phyloP scores from a whole-genome alignment of 2,888 invertebrate species.

The Euclidia mi region DNA sequence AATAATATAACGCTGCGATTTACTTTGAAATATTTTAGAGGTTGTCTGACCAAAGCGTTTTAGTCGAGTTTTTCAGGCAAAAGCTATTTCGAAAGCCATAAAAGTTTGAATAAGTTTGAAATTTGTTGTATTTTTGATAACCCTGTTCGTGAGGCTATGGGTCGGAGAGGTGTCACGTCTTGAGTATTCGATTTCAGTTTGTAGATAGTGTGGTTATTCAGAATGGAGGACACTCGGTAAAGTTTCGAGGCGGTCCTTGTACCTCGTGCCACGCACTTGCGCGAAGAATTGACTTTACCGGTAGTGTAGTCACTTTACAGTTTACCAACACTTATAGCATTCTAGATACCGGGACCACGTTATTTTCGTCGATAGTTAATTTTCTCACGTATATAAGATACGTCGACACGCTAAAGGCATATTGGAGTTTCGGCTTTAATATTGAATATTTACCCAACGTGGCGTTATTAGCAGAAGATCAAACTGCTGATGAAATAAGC shows the following conservation, averaged over 20 bases:
- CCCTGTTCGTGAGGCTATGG: slow-evolving; percentile 13
- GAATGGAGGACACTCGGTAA: slow-evolving; percentile 29
- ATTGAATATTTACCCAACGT: slow-evolving; percentile 33
- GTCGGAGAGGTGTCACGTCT: not conserved
- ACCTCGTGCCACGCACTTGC: slow-evolving; percentile 30
- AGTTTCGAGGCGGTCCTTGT: slow-evolving; percentile 31
- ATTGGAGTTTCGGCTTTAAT: slow-evolving; percentile 29
- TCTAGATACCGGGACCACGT: slow-evolving; percentile 8
- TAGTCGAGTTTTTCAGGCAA: slow-evolving; percentile 32
- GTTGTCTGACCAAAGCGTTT: slow-evolving; percentile 35
- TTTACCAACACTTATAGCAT: slow-evolving; percentile 32
- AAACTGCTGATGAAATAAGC: slow-evolving; percentile 29
- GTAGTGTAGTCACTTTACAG: slow-evolving; percentile 36
- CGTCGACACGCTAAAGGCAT: slow-evolving; percentile 13
- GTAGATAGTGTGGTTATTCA: slow-evolving; percentile 9
- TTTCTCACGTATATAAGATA: slow-evolving; percentile 26
- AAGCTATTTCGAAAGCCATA: slow-evolving; percentile 44
- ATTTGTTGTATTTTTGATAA: slow-evolving; percentile 43
- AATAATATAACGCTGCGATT: not conserved
- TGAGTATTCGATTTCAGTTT: slow-evolving; percentile 28
- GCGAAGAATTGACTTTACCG: slow-evolving; percentile 53
- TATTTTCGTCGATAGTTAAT: slow-evolving; percentile 34
- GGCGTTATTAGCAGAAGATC: slow-evolving; percentile 26
- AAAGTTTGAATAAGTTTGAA: slow-evolving; percentile 41
- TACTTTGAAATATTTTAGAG: slow-evolving; percentile 1